Evolutionary conservation across 1,140 invertebrate genomes (phyloP), one percentile per base, ranked within the genome.

Genomic region (Wasmannia auropunctata): DNA sequence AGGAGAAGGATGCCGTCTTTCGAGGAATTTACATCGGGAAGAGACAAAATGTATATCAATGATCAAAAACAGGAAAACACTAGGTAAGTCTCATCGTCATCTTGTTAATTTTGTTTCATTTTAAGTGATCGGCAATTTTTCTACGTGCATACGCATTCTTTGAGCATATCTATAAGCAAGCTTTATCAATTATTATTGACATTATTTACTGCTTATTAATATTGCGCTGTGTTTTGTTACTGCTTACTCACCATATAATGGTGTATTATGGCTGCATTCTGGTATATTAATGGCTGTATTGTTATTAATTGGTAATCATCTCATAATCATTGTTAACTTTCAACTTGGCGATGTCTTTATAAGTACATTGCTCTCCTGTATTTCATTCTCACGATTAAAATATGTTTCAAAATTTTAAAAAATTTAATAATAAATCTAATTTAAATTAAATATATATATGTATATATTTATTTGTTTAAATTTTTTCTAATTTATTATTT

Each of bases 221-320:
- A 65, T 72, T 70, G 19, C 25, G 46, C 43, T 69, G 31, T 51
- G 31, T 34, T 80, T 54, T 67, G 60, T 80, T 80, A 54, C 76
- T 80, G 76, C 76, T 54, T 80, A 51, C 76, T 80, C 43, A 49
- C 5, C 58, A 37, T 31, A 51, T 80, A 69, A 80, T 22, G 76
- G 37, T 43, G 10, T 79, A 65, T 49, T 65, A 6, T 67, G 40
- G 76, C 76, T 65, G 28, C 58, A 19, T 51, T 79, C n/a, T n/a
- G n/a, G n/a, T n/a, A n/a, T n/a, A n/a, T n/a, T n/a, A n/a, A n/a
- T n/a, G n/a, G n/a, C 76, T 65, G 28, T 75, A 19, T 51, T 79
- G n/a, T 77, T 79, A 51, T 51, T 80, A 80, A 80, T 80, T 80
- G 76, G 76, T 80, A 80, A 80, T 80, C n/a, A 65, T 65, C 25